These are phyloP conservation scores for Parascotia fuliginaria DNA, from an alignment of 2,888 invertebrate species.

Conservation along the genomic window DNA sequence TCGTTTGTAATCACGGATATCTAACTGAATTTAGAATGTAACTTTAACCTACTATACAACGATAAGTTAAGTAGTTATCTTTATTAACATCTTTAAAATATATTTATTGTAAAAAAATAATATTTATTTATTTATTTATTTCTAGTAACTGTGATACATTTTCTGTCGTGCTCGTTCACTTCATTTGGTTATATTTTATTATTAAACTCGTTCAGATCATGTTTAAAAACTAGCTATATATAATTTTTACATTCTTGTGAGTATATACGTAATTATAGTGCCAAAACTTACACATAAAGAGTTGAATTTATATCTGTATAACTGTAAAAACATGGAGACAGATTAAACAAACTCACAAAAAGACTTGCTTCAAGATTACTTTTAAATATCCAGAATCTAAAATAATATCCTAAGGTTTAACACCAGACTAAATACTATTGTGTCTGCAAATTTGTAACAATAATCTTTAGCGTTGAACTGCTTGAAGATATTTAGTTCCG, in stretches of 20 bases:
- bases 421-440: no score
- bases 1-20: background rate
- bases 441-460: no score
- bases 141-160: slow-evolving; percentile 74
- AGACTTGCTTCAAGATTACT: no score
- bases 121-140: slow-evolving; percentile 79
- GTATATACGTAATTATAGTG: slow-evolving; percentile 28
- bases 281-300: slow-evolving; percentile 25
- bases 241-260: slow-evolving; percentile 17
- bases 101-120: slow-evolving; percentile 69
- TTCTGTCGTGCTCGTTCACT: slow-evolving; percentile 24
- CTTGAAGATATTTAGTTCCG: no score
- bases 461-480: no score
- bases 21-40: background rate
- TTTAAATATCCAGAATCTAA: no score
- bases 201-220: slow-evolving; percentile 29
- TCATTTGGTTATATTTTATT: slow-evolving; percentile 12
- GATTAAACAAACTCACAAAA: no score
- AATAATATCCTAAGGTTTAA: no score
- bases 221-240: slow-evolving; percentile 7
- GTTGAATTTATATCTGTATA: background rate
- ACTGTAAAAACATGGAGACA: no score
- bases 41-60: slow-evolving; percentile 1
- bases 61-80: background rate
- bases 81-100: background rate